phyloP scores from a whole-genome alignment of 2,113 vertebrate species.

The Corythoichthys intestinalis region DNA sequence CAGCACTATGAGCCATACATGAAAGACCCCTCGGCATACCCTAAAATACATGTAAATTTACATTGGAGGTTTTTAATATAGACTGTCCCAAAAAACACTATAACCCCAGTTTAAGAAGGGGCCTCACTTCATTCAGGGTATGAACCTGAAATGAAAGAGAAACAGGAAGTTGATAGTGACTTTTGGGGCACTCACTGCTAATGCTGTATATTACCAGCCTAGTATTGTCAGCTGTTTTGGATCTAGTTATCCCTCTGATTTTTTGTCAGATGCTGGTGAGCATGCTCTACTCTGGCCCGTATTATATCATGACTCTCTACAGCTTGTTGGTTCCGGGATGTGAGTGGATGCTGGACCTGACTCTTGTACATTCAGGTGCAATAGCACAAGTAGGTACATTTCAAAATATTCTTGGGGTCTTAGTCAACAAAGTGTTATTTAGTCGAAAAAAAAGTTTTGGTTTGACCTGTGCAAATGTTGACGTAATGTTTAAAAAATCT shows the following conservation, averaged over 20 bases:
- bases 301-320: constrained; percentile 79
- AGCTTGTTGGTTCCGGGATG: constrained; percentile 87
- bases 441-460: no score
- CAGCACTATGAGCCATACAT: constrained; percentile 88
- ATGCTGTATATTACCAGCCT: background rate
- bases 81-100: background rate
- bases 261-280: constrained; percentile 83
- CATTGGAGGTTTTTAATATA: background rate
- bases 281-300: constrained; percentile 89
- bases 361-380: constrained; percentile 85
- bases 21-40: constrained; percentile 87
- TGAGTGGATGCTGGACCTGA: constrained; percentile 87
- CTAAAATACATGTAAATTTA: constrained; percentile 82
- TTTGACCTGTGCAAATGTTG: background rate
- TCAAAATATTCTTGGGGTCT: background rate
- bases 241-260: constrained; percentile 3
- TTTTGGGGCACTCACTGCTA: background rate
- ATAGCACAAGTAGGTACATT: constrained; percentile 81
- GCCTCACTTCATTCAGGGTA: background rate
- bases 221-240: background rate
- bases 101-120: background rate
- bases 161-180: background rate
- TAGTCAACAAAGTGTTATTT: background rate
- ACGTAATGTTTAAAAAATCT: no score
- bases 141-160: background rate